Conservation (phyloP, 2,888 invertebrate species). For the Drosophila subquinaria region DNA sequence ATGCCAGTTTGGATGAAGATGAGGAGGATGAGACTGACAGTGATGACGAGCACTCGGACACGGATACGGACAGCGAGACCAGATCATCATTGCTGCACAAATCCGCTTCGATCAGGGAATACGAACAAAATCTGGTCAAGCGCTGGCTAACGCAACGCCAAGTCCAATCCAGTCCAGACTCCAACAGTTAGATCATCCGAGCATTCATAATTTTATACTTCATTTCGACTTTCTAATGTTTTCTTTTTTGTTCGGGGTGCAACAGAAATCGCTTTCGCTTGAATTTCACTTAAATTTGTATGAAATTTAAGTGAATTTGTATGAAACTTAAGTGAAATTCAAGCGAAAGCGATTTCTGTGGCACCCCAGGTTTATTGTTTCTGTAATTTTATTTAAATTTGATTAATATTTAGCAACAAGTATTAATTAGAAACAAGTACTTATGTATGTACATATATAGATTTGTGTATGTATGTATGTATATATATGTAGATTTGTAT, state of each 20-base stretch:
- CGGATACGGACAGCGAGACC: slow-evolving; percentile 36
- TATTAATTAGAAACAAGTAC: slow-evolving; percentile 54
- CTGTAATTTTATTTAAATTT: slow-evolving; percentile 21
- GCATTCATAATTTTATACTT: background rate
- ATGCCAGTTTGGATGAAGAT: slow-evolving; percentile 43
- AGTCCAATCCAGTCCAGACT: slow-evolving; percentile 4
- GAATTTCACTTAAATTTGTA: too few species aligned
- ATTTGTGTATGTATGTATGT: slow-evolving; percentile 4
- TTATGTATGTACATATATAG: slow-evolving; percentile 20
- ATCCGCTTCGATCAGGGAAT: slow-evolving; percentile 34
- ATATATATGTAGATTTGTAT: slow-evolving; percentile 18
- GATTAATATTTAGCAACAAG: slow-evolving; percentile 57
- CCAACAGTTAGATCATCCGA: background rate
- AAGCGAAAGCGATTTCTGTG: too few species aligned
- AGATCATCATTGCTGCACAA: slow-evolving; percentile 33
- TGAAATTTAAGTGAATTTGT: too few species aligned
- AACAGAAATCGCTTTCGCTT: too few species aligned
- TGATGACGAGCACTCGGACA: slow-evolving; percentile 62
- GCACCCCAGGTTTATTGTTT: slow-evolving; percentile 14
- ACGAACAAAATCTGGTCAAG: slow-evolving; percentile 52
- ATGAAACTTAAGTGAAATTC: too few species aligned
- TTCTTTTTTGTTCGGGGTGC: slow-evolving; percentile 13
- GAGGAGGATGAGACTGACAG: slow-evolving; percentile 43
- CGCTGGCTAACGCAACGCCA: slow-evolving; percentile 39
- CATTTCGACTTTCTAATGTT: background rate